Conservation (phyloP, 1,140 invertebrate genomes). For the Anagrus nilaparvatae region DNA sequence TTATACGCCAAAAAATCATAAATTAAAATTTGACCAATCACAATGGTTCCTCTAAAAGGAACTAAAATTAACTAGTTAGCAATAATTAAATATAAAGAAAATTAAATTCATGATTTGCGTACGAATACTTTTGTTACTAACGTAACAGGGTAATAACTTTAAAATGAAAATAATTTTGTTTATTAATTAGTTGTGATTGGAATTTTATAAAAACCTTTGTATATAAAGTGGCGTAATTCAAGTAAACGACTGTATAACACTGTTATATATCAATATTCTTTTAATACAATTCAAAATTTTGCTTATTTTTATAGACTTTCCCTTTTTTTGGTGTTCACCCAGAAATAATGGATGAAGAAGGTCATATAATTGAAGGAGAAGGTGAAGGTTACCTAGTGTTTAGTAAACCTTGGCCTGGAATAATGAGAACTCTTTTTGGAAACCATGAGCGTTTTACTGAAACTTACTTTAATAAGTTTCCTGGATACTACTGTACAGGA, state of each 20-base stretch:
- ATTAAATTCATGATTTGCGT: too few species aligned
- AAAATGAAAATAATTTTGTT: too few species aligned
- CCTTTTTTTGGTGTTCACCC: slow-evolving; percentile 96
- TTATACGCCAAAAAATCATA: too few species aligned
- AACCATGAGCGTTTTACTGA: slow-evolving; percentile 88
- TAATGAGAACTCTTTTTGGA: slow-evolving; percentile 88
- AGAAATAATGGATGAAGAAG: slow-evolving; percentile 77
- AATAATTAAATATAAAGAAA: too few species aligned
- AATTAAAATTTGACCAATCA: too few species aligned
- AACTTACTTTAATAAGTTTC: slow-evolving; percentile 93
- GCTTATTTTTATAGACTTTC: slow-evolving; percentile 68
- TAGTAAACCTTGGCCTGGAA: slow-evolving; percentile 88
- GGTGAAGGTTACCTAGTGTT: slow-evolving; percentile 94
- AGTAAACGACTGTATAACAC: background rate
- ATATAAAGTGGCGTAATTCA: background rate
- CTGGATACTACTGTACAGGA: slow-evolving; percentile 93
- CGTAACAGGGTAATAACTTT: too few species aligned
- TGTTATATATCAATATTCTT: slow-evolving; percentile 4
- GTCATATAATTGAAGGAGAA: slow-evolving; percentile 73
- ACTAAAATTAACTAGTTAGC: too few species aligned
- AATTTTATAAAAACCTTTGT: background rate
- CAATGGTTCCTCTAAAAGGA: too few species aligned
- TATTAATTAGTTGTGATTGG: background rate
- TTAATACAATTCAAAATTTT: too few species aligned
- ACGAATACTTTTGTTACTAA: too few species aligned